Evolutionary conservation across 2,888 invertebrate genomes (phyloP).

Genomic region (Dendrolimus houi): DNA sequence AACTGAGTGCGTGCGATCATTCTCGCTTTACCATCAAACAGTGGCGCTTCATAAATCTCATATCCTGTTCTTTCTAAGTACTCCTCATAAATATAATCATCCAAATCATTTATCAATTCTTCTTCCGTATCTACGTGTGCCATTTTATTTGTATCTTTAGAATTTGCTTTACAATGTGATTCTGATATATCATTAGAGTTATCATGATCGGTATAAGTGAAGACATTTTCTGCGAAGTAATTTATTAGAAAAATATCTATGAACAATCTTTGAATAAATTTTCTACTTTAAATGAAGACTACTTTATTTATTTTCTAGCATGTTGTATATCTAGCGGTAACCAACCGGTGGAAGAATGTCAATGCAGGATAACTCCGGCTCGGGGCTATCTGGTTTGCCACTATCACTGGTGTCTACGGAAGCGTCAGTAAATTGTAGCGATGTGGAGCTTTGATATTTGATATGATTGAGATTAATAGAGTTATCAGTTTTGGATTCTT

Average conservation of each 20-base stretch:
- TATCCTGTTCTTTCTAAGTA: conserved; percentile 1
- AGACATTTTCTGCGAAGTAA: conserved; percentile 55
- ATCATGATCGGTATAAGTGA: conserved; percentile 20
- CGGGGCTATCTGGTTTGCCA: conserved; percentile 65
- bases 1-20: conserved; percentile 52
- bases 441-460: conserved; percentile 32
- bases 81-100: conserved; percentile 46
- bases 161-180: conserved; percentile 27
- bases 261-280: conserved; percentile 8
- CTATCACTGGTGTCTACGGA: conserved; percentile 66
- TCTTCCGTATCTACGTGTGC: conserved; percentile 30
- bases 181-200: conserved; percentile 22
- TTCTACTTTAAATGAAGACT: conserved; percentile 22
- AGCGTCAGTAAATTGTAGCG: conserved; percentile 48
- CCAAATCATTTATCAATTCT: conserved; percentile 40
- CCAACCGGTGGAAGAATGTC: conserved; percentile 63
- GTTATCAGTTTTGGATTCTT: conserved; percentile 22
- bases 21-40: conserved; percentile 58
- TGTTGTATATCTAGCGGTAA: conserved; percentile 52
- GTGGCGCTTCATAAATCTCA: conserved; percentile 48
- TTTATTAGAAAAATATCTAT: conserved; percentile 17
- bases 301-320: conserved; percentile 25
- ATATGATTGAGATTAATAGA: conserved; percentile 28
- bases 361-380: conserved; percentile 56
- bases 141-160: conserved; percentile 18